These are phyloP conservation scores for Meteorus sp. DNA, from an alignment of 1,140 invertebrate genomes.

Conservation along the genomic window DNA sequence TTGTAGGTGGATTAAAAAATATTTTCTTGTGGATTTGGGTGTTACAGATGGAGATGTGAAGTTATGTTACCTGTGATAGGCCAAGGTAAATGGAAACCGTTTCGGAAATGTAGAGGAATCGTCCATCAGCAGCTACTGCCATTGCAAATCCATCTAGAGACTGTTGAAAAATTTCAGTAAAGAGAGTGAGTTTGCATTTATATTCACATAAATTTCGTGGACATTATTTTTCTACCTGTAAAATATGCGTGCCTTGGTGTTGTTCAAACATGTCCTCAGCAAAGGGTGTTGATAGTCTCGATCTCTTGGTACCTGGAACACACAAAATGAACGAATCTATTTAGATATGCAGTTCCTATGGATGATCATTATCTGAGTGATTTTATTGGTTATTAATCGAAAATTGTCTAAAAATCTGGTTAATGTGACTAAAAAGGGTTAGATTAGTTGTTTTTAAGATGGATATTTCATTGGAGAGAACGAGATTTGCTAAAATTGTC, in stretches of 20 bases:
- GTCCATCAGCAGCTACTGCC: constrained; percentile 84
- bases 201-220: background rate
- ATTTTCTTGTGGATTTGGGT: no score
- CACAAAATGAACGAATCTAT: no score
- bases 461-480: constrained; percentile 1
- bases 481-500: background rate
- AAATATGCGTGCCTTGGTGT: constrained; percentile 95
- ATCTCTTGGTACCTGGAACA: constrained; percentile 70
- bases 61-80: constrained; percentile 86
- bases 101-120: constrained; percentile 98
- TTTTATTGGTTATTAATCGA: no score
- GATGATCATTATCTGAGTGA: no score
- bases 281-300: constrained; percentile 64
- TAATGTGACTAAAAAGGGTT: constrained; percentile 39
- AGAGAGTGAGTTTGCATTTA: no score
- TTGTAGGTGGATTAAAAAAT: no score
- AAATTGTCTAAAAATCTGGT: no score
- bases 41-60: no score
- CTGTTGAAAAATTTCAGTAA: no score
- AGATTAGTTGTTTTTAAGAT: constrained; percentile 19
- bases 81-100: constrained; percentile 98
- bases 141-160: background rate
- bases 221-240: constrained; percentile 72
- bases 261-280: constrained; percentile 90
- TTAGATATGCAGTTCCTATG: no score